These are phyloP conservation scores for Anthophora plumipes DNA, from an alignment of 2,888 invertebrate genomes.

Conservation along the genomic window DNA sequence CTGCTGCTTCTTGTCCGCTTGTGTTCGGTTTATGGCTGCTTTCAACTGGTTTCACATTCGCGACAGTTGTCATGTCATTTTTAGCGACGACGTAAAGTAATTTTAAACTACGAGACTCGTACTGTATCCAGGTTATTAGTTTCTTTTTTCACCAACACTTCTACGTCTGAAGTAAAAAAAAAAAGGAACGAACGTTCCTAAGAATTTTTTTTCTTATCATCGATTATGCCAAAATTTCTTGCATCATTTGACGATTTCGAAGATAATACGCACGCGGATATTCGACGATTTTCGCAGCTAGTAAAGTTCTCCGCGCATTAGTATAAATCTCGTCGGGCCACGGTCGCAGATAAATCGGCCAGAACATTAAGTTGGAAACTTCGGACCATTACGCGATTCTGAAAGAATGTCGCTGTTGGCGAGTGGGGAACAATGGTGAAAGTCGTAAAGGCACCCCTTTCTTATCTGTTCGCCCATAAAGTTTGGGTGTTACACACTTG, in stretches of 20 bases:
- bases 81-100: background rate
- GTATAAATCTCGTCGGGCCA: conserved; percentile 42
- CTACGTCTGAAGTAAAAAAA: no score
- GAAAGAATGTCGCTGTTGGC: conserved; percentile 47
- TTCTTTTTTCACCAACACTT: no score
- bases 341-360: conserved; percentile 46
- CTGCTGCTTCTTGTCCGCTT: conserved; percentile 32
- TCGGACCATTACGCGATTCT: conserved; percentile 58
- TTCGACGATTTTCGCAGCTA: conserved; percentile 31
- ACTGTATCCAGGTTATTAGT: no score
- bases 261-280: conserved; percentile 5
- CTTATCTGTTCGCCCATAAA: conserved; percentile 48
- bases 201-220: background rate
- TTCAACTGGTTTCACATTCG: background rate
- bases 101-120: background rate
- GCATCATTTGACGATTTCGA: background rate
- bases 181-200: no score
- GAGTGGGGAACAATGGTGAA: conserved; percentile 57
- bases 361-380: conserved; percentile 18
- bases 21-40: background rate
- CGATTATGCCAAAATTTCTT: conserved; percentile 24
- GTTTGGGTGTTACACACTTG: conserved; percentile 16
- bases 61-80: background rate
- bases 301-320: conserved; percentile 38
- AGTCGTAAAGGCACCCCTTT: conserved; percentile 60